These are phyloP conservation scores for Pristionchus fissidentatus DNA, from an alignment of 2,888 invertebrate species.

Conservation along the genomic window DNA sequence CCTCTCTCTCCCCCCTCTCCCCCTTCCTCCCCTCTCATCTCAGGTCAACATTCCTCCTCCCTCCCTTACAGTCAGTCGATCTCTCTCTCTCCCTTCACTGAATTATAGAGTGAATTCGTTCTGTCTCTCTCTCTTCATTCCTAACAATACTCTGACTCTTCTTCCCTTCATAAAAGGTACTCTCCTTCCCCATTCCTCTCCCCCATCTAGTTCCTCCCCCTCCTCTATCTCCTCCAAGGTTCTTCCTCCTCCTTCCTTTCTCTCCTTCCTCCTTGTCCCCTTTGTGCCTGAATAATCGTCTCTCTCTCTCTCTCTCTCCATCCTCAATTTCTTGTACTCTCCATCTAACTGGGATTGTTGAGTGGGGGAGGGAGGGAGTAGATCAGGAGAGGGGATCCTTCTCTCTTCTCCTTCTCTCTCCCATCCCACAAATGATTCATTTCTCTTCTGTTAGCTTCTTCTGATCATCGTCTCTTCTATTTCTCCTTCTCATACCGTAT, in stretches of 20 bases:
- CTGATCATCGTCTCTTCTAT: too few relatives aligned
- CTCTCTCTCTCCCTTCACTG: constrained; percentile 18
- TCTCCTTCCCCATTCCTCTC: not conserved
- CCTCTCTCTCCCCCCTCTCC: not conserved
- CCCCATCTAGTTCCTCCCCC: not conserved
- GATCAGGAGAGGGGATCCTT: not conserved
- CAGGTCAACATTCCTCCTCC: constrained; percentile 23
- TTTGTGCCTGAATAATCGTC: constrained; percentile 34
- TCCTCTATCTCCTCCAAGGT: constrained; percentile 1
- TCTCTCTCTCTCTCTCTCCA: not conserved
- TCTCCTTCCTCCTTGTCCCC: constrained; percentile 13
- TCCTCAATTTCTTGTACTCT: not conserved
- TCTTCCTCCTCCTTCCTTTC: not conserved
- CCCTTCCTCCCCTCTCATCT: constrained; percentile 23
- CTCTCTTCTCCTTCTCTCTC: not conserved
- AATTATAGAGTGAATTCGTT: constrained; percentile 37
- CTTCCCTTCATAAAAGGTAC: constrained; percentile 31
- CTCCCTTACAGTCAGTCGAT: not conserved
- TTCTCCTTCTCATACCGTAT: too few relatives aligned
- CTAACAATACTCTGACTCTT: constrained; percentile 28
- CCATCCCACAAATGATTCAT: not conserved
- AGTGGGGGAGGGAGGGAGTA: too few relatives aligned
- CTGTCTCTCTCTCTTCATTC: constrained; percentile 3
- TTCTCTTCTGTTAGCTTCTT: too few relatives aligned
- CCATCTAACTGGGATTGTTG: not conserved